These are phyloP conservation scores for Falco naumanni DNA, from an alignment of 2,797 vertebrate genomes.

Conservation along the genomic window DNA sequence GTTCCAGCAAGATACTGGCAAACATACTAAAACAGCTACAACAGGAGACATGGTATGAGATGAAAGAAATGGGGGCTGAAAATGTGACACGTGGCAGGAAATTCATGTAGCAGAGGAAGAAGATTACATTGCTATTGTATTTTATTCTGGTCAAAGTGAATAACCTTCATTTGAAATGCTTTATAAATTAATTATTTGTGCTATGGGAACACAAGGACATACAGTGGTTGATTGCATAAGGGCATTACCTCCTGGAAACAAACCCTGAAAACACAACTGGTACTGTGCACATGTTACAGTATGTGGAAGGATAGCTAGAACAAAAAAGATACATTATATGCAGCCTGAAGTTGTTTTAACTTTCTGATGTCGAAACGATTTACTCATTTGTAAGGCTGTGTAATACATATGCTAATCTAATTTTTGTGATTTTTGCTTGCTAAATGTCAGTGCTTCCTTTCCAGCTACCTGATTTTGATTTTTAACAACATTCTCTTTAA, in stretches of 20 bases:
- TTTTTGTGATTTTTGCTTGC: neutral
- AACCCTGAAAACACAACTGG: neutral
- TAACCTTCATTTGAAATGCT: slow-evolving; percentile 29
- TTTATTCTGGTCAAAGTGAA: slow-evolving; percentile 37
- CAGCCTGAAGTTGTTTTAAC: neutral
- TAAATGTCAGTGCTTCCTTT: neutral
- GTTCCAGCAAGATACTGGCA: slow-evolving; percentile 38
- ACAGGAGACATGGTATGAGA: slow-evolving; percentile 55
- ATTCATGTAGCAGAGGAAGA: slow-evolving; percentile 51
- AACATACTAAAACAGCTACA: slow-evolving; percentile 50
- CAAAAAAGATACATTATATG: neutral
- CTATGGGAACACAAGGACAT: neutral
- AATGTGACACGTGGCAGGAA: slow-evolving; percentile 27
- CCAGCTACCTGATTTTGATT: neutral
- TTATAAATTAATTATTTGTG: slow-evolving; percentile 46
- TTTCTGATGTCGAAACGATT: neutral
- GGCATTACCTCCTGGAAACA: neutral
- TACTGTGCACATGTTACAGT: neutral
- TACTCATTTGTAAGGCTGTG: neutral
- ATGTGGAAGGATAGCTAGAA: neutral
- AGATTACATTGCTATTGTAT: slow-evolving; percentile 25
- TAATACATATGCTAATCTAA: neutral
- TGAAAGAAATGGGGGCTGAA: slow-evolving; percentile 63
- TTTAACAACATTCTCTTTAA: neutral
- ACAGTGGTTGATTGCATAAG: neutral